Evolutionary conservation across 2,797 vertebrate genomes (phyloP).

Genomic region (Mormyrus proboscirostris): DNA sequence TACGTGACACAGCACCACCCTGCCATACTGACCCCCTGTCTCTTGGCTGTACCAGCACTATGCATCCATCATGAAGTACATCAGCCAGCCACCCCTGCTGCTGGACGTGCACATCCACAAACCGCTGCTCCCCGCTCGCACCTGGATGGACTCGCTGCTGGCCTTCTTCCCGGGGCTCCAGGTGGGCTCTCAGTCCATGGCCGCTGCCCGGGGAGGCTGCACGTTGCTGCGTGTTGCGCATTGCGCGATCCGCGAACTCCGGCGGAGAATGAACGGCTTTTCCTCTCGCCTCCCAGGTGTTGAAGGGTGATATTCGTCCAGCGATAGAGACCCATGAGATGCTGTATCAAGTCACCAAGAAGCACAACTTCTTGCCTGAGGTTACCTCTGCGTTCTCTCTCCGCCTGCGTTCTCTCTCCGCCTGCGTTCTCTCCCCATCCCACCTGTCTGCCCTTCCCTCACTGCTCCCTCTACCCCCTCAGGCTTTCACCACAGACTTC

Average conservation of each 20-base stretch:
- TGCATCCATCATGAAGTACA: conserved; percentile 97
- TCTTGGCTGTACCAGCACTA: conserved; percentile 71
- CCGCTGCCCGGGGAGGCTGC: neutral
- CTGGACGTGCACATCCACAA: conserved; percentile 97
- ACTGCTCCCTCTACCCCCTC: conserved; percentile 21
- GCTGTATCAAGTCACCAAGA: conserved; percentile 98
- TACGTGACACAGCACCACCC: neutral
- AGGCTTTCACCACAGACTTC: conserved; percentile 99
- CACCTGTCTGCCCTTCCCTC: neutral
- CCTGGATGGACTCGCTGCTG: conserved; percentile 97
- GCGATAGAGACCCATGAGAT: conserved; percentile 99
- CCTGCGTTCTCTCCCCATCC: neutral
- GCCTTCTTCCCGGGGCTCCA: conserved; percentile 97
- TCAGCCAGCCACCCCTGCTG: conserved; percentile 92
- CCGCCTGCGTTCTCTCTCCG: too few relatives aligned
- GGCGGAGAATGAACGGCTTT: neutral
- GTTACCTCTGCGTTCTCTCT: conserved; percentile 49
- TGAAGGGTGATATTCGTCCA: conserved; percentile 95
- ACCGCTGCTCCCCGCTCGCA: conserved; percentile 89
- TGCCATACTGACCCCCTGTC: conserved; percentile 11
- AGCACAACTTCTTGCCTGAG: conserved; percentile 98
- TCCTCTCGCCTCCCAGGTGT: conserved; percentile 62
- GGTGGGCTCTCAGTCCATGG: conserved; percentile 53
- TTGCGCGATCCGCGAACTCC: neutral
- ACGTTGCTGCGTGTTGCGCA: too few relatives aligned